phyloP scores from a whole-genome alignment of 2,797 vertebrate species.

The Coranthus polyacanthus region DNA sequence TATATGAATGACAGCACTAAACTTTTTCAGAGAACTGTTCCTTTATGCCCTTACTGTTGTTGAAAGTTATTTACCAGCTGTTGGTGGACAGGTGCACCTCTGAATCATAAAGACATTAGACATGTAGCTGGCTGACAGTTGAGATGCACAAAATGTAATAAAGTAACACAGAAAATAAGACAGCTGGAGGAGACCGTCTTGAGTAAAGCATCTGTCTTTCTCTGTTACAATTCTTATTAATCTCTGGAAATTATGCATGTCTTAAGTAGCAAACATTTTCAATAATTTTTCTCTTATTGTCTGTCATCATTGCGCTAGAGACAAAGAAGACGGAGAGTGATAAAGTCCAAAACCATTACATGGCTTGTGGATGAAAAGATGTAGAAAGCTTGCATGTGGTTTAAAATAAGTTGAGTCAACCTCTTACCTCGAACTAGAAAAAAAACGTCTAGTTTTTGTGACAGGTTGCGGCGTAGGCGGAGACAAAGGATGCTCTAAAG shows the following conservation, averaged over 20 bases:
- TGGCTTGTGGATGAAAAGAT: background rate
- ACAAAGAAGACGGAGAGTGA: background rate
- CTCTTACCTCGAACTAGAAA: background rate
- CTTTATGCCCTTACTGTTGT: conserved; percentile 25
- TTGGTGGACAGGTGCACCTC: conserved; percentile 17
- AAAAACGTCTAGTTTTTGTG: background rate
- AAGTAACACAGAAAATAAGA: conserved; percentile 22
- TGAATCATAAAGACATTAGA: conserved; percentile 12
- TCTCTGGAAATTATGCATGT: background rate
- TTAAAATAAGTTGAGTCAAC: background rate
- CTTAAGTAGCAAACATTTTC: conserved; percentile 3
- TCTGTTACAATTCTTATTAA: background rate
- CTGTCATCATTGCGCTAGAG: background rate
- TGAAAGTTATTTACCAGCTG: conserved; percentile 25
- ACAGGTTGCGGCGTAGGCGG: background rate
- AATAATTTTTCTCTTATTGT: background rate
- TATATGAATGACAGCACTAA: background rate
- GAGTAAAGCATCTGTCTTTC: background rate
- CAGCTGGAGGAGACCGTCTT: background rate
- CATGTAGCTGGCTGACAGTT: background rate
- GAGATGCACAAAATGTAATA: background rate
- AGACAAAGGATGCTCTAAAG: background rate
- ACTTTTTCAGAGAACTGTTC: background rate
- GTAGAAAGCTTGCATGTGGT: background rate
- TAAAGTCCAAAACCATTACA: background rate